These are phyloP conservation scores for Percopsis omiscomaycus DNA, from an alignment of 2,797 vertebrate genomes.

Conservation along the genomic window DNA sequence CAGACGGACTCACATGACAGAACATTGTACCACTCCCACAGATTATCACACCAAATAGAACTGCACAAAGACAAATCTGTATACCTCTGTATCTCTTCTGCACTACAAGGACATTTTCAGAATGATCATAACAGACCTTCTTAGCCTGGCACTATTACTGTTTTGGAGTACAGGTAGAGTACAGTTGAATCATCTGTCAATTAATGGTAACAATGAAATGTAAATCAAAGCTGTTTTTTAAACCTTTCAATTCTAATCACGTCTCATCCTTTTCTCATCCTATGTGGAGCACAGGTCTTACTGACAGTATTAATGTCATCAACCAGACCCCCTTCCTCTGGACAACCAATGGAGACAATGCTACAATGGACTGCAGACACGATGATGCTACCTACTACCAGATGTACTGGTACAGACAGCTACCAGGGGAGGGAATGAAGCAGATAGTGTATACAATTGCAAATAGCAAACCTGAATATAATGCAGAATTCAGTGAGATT, in stretches of 20 bases:
- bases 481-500: conserved; percentile 9
- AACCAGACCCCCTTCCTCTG: conserved; percentile 37
- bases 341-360: not conserved
- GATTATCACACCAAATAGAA: too few species aligned
- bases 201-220: not conserved
- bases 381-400: fast-evolving
- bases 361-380: conserved; percentile 55
- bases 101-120: not conserved
- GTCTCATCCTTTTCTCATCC: not conserved
- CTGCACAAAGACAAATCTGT: not conserved
- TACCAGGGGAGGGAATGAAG: conserved; percentile 44
- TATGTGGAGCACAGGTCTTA: conserved; percentile 22
- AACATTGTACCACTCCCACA: not conserved
- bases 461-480: not conserved
- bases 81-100: not conserved
- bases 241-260: not conserved
- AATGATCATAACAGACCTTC: not conserved
- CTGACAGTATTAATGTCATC: conserved; percentile 35
- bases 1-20: not conserved
- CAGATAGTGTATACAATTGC: conserved; percentile 19
- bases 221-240: not conserved
- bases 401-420: conserved; percentile 70
- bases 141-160: not conserved
- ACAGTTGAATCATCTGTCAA: not conserved
- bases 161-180: not conserved